Conservation (phyloP, 2,888 invertebrate species). For the Teinopalpus imperialis region DNA sequence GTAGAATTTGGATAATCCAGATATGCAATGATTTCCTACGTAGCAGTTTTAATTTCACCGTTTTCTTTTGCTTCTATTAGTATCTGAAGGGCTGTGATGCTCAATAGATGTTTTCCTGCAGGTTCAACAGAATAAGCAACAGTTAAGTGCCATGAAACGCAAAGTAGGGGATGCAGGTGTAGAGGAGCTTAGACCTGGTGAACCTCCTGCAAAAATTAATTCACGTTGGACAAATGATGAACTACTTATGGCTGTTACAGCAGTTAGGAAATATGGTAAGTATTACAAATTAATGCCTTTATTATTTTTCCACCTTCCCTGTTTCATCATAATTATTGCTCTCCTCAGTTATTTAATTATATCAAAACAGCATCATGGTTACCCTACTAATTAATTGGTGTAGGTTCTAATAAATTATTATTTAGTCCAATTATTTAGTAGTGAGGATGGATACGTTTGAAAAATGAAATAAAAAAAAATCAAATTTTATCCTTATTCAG, state of each 20-base stretch:
- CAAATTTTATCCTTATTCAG: no score
- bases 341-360: no score
- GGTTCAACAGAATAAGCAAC: slow-evolving; percentile 98
- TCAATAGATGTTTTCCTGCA: slow-evolving; percentile 48
- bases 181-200: slow-evolving; percentile 84
- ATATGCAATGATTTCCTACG: slow-evolving; percentile 42
- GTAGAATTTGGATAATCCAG: slow-evolving; percentile 76
- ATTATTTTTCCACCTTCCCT: no score
- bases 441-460: no score
- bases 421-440: no score
- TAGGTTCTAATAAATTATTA: no score
- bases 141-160: slow-evolving; percentile 92
- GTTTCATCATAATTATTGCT: no score
- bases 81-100: neutral
- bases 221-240: slow-evolving; percentile 97
- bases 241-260: slow-evolving; percentile 93
- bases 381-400: no score
- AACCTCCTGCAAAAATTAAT: slow-evolving; percentile 87
- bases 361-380: no score
- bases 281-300: no score
- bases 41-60: neutral
- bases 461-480: no score
- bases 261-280: slow-evolving; percentile 90
- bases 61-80: slow-evolving; percentile 9
- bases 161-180: slow-evolving; percentile 84